These are phyloP conservation scores for Lucilia sericata DNA, from an alignment of 1,140 invertebrate genomes.

Conservation along the genomic window DNA sequence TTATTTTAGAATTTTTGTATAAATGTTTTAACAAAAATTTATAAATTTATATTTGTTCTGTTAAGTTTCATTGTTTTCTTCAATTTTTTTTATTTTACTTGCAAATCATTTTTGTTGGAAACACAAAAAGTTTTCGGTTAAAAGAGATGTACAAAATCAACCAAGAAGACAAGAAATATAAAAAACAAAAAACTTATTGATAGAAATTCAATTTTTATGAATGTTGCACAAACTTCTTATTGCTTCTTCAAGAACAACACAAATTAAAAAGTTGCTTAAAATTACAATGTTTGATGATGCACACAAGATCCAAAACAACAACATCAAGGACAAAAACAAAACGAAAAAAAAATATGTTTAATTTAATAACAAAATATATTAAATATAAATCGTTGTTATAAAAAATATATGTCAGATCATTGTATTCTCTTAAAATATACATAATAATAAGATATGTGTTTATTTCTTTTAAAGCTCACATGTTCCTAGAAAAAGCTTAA, in stretches of 20 bases:
- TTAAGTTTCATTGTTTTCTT: neutral
- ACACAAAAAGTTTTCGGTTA: neutral
- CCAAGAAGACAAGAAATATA: neutral
- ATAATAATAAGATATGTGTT: too few species aligned
- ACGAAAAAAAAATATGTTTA: neutral
- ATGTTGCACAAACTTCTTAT: neutral
- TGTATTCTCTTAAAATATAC: too few species aligned
- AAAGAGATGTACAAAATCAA: neutral
- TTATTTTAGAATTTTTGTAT: too few species aligned
- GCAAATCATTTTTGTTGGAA: conserved; percentile 1
- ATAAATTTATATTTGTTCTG: neutral
- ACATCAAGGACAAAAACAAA: too few species aligned
- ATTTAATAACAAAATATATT: neutral
- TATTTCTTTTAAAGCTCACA: too few species aligned
- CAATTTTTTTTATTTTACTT: neutral
- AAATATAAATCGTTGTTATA: neutral
- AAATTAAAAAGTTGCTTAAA: conserved; percentile 13
- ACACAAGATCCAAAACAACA: neutral
- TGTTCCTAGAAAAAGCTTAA: too few species aligned
- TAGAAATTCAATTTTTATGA: conserved; percentile 10
- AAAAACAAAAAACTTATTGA: neutral
- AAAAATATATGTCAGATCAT: neutral
- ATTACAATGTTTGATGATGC: neutral
- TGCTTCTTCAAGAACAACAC: neutral
- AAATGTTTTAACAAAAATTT: neutral